Evolutionary conservation across 2,113 vertebrate species (phyloP), one percentile per base, ranked within the genome.

Genomic region (Burhinus oedicnemus): DNA sequence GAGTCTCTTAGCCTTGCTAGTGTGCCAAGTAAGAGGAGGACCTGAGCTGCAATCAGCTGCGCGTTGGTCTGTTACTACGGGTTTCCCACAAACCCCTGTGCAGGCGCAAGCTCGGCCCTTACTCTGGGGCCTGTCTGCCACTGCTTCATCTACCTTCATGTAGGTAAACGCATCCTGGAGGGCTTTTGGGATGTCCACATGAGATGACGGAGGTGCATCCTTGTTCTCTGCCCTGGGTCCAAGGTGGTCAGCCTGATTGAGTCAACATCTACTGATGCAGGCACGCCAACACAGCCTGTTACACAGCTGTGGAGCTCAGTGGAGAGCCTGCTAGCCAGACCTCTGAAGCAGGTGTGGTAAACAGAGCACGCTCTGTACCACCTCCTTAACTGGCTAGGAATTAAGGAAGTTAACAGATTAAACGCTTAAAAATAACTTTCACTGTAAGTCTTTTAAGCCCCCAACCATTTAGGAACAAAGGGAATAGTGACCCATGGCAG

Each of bases 331-430:
- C 81, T 91, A 3, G 36, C 61, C 87, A 94, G 93, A 65, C 11
- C 66, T 62, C 70, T 15, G 66, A 38, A 91, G 52, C 80, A 66
- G 58, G 68, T 0, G 0, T 66, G 60, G 60, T 86, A 29, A 86
- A 72, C 58, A 32, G 8, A 77, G 32, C 51, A 27, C 7, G 1
- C 60, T 57, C 38, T 65, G 38, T 64, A 52, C 65, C 45, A 54
- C 25, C 6, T 91, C 89, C 36, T 72, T 76, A 44, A 42, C 47
- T 83, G 64, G 11, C 68, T 75, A 47, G 44, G 82, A 91, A 49
- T 88, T 74, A 74, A 86, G 87, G 93, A 97, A 95, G 66, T 87
- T 93, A 91, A 74, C 58, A 92, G 87, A 91, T 94, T 94, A 96
- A 96, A 88, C 47, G 51, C 87, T 88, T 91, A 45, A 89, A 95